These are phyloP conservation scores for Trichogramma pretiosum DNA, from an alignment of 1,140 invertebrate genomes.

Conservation along the genomic window DNA sequence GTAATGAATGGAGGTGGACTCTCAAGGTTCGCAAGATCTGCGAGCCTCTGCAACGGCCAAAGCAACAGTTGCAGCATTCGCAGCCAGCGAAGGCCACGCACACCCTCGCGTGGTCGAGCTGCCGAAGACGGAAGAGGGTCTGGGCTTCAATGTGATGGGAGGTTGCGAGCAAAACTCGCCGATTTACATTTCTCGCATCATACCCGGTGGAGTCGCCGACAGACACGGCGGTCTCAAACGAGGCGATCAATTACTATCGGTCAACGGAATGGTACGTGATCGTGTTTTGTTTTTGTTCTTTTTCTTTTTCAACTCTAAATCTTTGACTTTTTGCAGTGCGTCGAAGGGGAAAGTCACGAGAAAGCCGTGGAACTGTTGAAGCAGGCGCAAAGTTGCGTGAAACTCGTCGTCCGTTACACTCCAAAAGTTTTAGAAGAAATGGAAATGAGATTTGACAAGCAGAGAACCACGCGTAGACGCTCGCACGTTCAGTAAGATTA, in stretches of 20 bases:
- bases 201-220: conserved; percentile 97
- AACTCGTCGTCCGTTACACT: conserved; percentile 96
- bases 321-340: conserved; percentile 58
- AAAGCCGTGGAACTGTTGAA: conserved; percentile 97
- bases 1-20: too few species aligned
- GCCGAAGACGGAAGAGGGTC: conserved; percentile 97
- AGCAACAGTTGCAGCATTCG: conserved; percentile 94
- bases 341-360: conserved; percentile 98
- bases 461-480: conserved; percentile 70
- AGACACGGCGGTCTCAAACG: conserved; percentile 93
- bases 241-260: conserved; percentile 94
- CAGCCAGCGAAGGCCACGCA: conserved; percentile 96
- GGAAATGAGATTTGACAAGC: conserved; percentile 98
- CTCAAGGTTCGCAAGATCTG: conserved; percentile 82
- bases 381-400: conserved; percentile 92
- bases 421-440: conserved; percentile 98
- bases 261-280: conserved; percentile 90
- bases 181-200: conserved; percentile 98
- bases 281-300: too few species aligned
- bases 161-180: conserved; percentile 99
- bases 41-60: conserved; percentile 93
- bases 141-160: conserved; percentile 99
- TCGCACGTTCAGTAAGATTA: conserved; percentile 58
- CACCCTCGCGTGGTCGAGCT: conserved; percentile 97
- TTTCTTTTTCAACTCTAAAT: conserved; percentile 3